phyloP scores from a whole-genome alignment of 2,888 invertebrate genomes.

The Cephus pulcher region DNA sequence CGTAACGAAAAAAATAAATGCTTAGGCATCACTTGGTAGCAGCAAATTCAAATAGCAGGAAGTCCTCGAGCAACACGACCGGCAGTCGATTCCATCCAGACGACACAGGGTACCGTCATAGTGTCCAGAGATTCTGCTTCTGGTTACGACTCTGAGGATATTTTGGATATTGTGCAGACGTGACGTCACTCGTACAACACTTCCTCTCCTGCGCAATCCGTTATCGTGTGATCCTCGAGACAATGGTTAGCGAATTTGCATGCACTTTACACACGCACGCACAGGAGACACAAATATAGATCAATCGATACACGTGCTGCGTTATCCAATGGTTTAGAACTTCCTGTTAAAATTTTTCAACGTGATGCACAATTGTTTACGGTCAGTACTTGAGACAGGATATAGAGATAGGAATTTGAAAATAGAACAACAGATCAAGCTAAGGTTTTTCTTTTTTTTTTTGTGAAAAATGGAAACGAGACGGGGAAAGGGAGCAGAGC shows the following conservation, averaged over 20 bases:
- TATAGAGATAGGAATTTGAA: background rate
- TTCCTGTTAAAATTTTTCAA: background rate
- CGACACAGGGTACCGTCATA: background rate
- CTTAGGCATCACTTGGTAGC: background rate
- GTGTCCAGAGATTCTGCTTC: background rate
- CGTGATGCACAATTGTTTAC: background rate
- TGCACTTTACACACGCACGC: background rate
- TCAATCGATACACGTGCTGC: background rate
- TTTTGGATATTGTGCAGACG: background rate
- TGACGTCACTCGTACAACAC: background rate
- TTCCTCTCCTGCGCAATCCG: background rate
- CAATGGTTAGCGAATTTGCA: background rate
- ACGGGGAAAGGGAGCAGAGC: slow-evolving; percentile 49
- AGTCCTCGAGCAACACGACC: background rate
- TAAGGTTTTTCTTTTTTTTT: slow-evolving; percentile 10
- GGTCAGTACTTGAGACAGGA: background rate
- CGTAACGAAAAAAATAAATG: slow-evolving; percentile 16
- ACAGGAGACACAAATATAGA: background rate
- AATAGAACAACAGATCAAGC: slow-evolving; percentile 26
- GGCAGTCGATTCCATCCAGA: background rate
- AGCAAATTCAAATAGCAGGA: background rate
- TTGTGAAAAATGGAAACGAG: background rate
- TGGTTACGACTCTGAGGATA: slow-evolving; percentile 18
- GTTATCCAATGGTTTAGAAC: background rate
- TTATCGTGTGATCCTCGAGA: slow-evolving; percentile 3